Evolutionary conservation across 2,888 invertebrate species (phyloP).

Genomic region (Linnaemya vulpina): DNA sequence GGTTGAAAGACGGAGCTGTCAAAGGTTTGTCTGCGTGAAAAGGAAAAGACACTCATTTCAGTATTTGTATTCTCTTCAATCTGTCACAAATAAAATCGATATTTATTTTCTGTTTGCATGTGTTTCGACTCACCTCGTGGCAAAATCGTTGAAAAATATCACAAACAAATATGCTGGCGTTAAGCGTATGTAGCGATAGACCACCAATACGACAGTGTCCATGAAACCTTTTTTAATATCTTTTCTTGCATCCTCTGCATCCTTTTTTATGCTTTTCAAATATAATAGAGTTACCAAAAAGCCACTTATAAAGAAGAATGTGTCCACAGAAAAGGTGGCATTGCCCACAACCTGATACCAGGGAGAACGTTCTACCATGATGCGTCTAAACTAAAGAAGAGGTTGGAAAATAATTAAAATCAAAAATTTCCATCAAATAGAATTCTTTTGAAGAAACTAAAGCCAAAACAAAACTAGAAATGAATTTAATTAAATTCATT

Average conservation of each 20-base stretch:
- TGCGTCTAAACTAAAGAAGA: conserved; percentile 86
- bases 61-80: not conserved
- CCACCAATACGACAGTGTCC: conserved; percentile 80
- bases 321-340: conserved; percentile 93
- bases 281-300: conserved; percentile 89
- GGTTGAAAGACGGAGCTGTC: conserved; percentile 89
- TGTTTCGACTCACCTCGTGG: conserved; percentile 83
- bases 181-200: conserved; percentile 88
- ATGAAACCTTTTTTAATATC: conserved; percentile 75
- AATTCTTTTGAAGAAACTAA: not conserved
- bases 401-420: not conserved
- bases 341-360: conserved; percentile 93
- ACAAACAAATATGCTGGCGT: conserved; percentile 93
- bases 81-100: not conserved
- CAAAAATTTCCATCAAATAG: not conserved
- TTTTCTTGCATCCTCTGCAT: conserved; percentile 75
- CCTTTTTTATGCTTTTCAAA: conserved; percentile 85
- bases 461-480: conserved; percentile 8
- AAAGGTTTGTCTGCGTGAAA: conserved; percentile 85
- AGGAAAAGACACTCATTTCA: conserved; percentile 13
- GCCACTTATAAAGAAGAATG: conserved; percentile 94
- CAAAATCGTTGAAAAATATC: conserved; percentile 89
- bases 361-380: conserved; percentile 89
- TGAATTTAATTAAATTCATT: not conserved
- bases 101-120: not conserved